Conservation (phyloP, 2,888 invertebrate species). For the Volucella inanis region DNA sequence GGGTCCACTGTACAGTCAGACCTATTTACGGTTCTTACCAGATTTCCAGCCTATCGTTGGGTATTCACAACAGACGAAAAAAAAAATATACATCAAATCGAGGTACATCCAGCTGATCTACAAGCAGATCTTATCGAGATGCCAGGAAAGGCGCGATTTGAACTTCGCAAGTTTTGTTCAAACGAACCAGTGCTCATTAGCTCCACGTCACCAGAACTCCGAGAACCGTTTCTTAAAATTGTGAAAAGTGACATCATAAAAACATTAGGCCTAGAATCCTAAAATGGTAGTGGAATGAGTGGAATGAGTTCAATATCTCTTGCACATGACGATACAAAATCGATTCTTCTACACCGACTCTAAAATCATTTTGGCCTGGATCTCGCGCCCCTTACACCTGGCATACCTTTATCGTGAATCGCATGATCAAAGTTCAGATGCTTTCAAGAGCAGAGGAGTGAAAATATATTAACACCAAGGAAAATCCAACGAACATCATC, state of each 20-base stretch:
- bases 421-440: slow-evolving; percentile 35
- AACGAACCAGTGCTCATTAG: no score
- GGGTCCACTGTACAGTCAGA: slow-evolving; percentile 38
- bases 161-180: no score
- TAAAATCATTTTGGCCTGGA: no score
- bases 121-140: no score
- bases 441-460: slow-evolving; percentile 27
- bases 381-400: neutral
- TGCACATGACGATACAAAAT: neutral
- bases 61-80: slow-evolving; percentile 76
- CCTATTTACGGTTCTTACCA: slow-evolving; percentile 48
- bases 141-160: no score
- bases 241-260: no score
- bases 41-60: slow-evolving; percentile 23
- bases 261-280: no score
- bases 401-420: slow-evolving; percentile 61
- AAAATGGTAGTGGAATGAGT: no score
- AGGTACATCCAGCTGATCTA: slow-evolving; percentile 28
- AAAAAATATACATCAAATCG: slow-evolving; percentile 76
- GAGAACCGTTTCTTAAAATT: no score
- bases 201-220: no score
- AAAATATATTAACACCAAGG: slow-evolving; percentile 43
- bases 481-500: slow-evolving; percentile 41
- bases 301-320: no score
- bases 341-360: no score